Conservation (phyloP, 2,797 vertebrate species). For the Acropternis orthonyx region DNA sequence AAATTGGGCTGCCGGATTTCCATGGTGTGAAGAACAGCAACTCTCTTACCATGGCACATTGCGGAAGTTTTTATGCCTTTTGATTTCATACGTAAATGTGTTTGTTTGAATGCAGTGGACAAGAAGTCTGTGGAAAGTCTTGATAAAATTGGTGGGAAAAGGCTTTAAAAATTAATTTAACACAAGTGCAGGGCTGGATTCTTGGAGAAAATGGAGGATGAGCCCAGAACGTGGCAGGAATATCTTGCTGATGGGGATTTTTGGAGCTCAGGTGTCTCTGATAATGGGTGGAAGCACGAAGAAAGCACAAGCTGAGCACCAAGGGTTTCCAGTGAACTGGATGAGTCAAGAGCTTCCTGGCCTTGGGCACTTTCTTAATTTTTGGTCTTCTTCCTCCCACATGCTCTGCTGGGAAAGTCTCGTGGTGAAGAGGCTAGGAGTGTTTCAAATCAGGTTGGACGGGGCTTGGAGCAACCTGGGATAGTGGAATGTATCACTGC, state of each 20-base stretch:
- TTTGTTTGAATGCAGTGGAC: background rate
- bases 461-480: background rate
- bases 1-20: background rate
- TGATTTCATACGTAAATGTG: rapidly evolving
- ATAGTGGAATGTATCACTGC: too few relatives aligned
- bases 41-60: rapidly evolving
- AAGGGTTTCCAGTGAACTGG: background rate
- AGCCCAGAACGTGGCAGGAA: background rate
- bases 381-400: background rate
- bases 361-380: background rate
- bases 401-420: background rate
- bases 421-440: background rate
- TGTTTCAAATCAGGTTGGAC: background rate
- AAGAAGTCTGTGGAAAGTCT: rapidly evolving
- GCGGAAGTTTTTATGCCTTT: background rate
- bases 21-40: background rate
- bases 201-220: background rate
- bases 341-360: background rate
- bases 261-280: background rate
- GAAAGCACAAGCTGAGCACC: background rate
- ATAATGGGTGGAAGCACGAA: background rate
- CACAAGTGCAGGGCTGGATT: rapidly evolving
- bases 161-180: background rate
- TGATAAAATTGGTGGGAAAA: background rate
- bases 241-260: background rate